These are phyloP conservation scores for Teleopsis dalmanni DNA, from an alignment of 1,140 invertebrate genomes.

Conservation along the genomic window DNA sequence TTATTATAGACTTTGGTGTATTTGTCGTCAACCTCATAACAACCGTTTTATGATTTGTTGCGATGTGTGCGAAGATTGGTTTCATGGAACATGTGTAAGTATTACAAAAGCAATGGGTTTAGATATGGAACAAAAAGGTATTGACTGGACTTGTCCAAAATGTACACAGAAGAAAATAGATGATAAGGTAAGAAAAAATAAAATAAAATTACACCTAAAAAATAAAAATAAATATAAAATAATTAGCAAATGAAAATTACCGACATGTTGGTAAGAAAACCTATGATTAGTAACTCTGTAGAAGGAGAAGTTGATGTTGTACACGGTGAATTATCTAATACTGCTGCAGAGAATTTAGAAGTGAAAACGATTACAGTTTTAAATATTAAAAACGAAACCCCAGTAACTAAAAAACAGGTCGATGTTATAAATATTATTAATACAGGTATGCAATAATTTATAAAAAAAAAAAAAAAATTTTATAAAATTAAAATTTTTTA, in stretches of 20 bases:
- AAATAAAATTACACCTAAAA: neutral
- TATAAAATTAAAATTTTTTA: too few relatives aligned
- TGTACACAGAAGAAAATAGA: slow-evolving; percentile 56
- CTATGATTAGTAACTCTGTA: neutral
- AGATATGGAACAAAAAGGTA: slow-evolving; percentile 81
- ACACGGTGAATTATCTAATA: neutral
- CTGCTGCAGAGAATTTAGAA: too few relatives aligned
- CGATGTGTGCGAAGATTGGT: slow-evolving; percentile 94
- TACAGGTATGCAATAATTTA: too few relatives aligned
- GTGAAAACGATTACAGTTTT: too few relatives aligned
- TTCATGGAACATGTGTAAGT: slow-evolving; percentile 92
- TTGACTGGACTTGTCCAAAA: slow-evolving; percentile 86
- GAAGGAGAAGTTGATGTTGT: neutral
- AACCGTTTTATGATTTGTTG: slow-evolving; percentile 98
- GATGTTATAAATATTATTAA: too few relatives aligned
- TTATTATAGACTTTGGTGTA: slow-evolving; percentile 76
- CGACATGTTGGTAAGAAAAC: slow-evolving; percentile 26
- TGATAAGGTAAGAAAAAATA: slow-evolving; percentile 21
- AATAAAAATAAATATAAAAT: neutral
- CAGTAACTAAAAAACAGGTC: too few relatives aligned
- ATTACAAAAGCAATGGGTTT: slow-evolving; percentile 83
- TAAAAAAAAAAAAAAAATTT: too few relatives aligned
- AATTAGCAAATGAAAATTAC: slow-evolving; percentile 37
- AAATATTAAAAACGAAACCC: too few relatives aligned
- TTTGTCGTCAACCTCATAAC: slow-evolving; percentile 90